Evolutionary conservation across 2,113 vertebrate species (phyloP).

Genomic region (Ptilorrhoa leucosticta): DNA sequence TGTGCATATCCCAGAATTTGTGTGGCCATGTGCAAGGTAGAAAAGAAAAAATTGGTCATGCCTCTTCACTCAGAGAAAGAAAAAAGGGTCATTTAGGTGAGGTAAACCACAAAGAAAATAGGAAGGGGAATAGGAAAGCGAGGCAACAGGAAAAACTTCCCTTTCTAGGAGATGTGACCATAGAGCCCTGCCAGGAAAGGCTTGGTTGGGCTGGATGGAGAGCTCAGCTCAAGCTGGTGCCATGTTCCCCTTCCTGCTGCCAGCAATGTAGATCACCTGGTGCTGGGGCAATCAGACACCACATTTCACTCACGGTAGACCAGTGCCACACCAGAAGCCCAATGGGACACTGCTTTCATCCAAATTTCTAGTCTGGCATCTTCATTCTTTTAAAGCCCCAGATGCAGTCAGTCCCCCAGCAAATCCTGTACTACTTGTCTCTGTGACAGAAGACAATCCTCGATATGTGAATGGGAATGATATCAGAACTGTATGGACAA

Average conservation of each 20-base stretch:
- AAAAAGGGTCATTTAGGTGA: background rate
- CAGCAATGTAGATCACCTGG: background rate
- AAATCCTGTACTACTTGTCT: background rate
- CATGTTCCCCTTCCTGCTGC: background rate
- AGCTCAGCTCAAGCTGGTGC: background rate
- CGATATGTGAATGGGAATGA: background rate
- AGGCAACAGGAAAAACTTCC: background rate
- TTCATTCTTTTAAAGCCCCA: background rate
- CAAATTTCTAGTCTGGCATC: background rate
- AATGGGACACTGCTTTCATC: background rate
- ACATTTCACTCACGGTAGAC: accelerated
- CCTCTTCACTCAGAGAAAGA: background rate
- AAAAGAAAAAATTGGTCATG: background rate
- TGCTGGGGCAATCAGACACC: background rate
- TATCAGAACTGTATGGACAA: background rate
- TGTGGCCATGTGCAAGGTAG: background rate
- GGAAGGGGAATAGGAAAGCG: background rate
- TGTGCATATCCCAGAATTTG: background rate
- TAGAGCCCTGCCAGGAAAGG: background rate
- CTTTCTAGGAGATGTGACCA: background rate
- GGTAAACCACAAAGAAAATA: background rate
- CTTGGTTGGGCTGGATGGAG: background rate
- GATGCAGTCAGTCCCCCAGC: background rate
- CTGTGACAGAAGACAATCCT: background rate
- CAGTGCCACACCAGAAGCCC: background rate